phyloP scores from a whole-genome alignment of 37 sponge, comb jelly and placozoan species.

The Beroe ovata region DNA sequence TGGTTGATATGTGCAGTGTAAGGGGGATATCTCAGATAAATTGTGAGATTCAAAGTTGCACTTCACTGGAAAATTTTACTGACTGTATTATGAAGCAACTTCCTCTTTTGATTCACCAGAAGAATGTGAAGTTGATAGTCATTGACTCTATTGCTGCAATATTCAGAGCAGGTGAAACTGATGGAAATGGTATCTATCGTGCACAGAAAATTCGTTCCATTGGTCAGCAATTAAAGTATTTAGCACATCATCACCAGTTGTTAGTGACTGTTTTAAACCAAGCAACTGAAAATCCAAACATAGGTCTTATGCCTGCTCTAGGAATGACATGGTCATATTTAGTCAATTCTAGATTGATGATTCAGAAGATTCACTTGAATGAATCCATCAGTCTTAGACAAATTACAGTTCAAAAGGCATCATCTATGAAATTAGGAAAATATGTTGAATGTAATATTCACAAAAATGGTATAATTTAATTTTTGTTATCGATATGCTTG shows the following conservation, averaged over 20 bases:
- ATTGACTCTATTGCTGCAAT: constrained; percentile 31
- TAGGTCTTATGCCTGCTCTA: not conserved
- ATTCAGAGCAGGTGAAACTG: constrained; percentile 9
- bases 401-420: not conserved
- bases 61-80: not conserved
- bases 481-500: not conserved
- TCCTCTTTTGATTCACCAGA: not conserved
- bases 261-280: constrained; percentile 16
- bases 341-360: constrained; percentile 25
- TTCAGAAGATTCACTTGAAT: not conserved
- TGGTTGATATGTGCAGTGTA: constrained; percentile 2
- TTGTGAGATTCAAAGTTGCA: not conserved
- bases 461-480: not conserved
- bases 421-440: constrained; percentile 28
- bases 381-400: not conserved
- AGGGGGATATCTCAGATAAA: not conserved
- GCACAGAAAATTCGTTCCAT: constrained; percentile 40
- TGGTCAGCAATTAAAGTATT: constrained; percentile 41
- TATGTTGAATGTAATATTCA: not conserved
- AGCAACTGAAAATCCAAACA: constrained; percentile 12
- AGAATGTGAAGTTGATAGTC: not conserved
- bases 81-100: constrained; percentile 22
- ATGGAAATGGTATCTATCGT: not conserved
- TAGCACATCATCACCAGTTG: not conserved
- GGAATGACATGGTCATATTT: constrained; percentile 58